Conservation (phyloP, 2,888 invertebrate species). For the Eubasilissa splendida region DNA sequence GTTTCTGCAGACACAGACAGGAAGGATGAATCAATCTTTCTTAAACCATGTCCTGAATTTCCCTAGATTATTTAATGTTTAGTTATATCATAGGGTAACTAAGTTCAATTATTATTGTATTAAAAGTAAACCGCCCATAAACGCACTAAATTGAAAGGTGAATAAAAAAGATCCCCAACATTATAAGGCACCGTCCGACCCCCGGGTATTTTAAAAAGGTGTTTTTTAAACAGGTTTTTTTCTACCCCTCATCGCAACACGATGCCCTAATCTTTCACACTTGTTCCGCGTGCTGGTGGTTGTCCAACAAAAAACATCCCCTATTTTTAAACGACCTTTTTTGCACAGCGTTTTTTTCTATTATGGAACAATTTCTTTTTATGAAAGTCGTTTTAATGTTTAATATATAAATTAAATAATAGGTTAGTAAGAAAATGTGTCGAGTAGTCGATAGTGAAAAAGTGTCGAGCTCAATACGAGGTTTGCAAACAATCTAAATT, state of each 20-base stretch:
- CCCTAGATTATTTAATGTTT: too few relatives aligned
- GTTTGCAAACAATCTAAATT: too few relatives aligned
- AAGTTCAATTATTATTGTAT: too few relatives aligned
- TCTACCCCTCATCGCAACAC: slow-evolving; percentile 16
- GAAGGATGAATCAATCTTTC: too few relatives aligned
- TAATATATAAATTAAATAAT: neutral
- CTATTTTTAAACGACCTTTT: slow-evolving; percentile 45
- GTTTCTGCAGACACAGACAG: too few relatives aligned
- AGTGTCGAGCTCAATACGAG: too few relatives aligned
- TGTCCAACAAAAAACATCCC: slow-evolving; percentile 29
- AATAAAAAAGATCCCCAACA: slow-evolving; percentile 38
- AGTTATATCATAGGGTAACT: too few relatives aligned
- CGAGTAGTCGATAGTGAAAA: too few relatives aligned
- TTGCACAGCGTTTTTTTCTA: slow-evolving; percentile 1
- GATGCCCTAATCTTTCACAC: slow-evolving; percentile 41
- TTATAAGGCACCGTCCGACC: slow-evolving; percentile 14
- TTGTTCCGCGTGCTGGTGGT: slow-evolving; percentile 37
- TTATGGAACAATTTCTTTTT: neutral
- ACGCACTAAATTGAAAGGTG: too few relatives aligned
- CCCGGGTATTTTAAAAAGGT: slow-evolving; percentile 30
- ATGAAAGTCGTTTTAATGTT: neutral
- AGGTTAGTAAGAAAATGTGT: too few relatives aligned
- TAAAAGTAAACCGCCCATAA: too few relatives aligned
- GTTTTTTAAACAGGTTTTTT: slow-evolving; percentile 42
- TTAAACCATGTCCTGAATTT: too few relatives aligned